A percentile compares a stretch with the other conserved stretches of the same genome.
Conservation (phyloP, 2,888 invertebrate genomes). For the Epiblema foenella region DNA sequence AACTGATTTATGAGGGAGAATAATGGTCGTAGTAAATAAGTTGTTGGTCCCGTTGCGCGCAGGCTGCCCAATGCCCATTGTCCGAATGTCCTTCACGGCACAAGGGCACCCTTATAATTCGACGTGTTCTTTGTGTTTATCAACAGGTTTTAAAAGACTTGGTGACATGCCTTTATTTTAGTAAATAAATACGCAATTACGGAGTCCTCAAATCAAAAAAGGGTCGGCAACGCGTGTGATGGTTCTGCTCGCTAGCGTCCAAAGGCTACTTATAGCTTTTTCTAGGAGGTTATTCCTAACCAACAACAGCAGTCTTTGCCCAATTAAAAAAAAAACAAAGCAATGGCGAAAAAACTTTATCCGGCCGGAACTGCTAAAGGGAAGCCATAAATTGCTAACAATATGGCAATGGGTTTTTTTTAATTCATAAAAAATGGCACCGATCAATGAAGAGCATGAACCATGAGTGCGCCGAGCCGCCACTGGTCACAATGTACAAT, state of each 20-base stretch:
- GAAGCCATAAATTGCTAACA: slow-evolving; percentile 77
- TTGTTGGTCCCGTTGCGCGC: slow-evolving; percentile 65
- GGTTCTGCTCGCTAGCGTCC: no score
- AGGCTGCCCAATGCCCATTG: slow-evolving; percentile 62
- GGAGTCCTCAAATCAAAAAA: no score
- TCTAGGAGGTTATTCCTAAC: no score
- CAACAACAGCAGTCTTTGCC: not conserved
- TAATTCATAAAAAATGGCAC: slow-evolving; percentile 62
- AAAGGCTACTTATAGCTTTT: no score
- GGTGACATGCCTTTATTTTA: slow-evolving; percentile 1
- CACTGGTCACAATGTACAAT: slow-evolving; percentile 78
- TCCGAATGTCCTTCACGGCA: slow-evolving; percentile 62
- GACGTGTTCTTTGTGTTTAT: slow-evolving; percentile 10
- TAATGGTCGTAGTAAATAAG: slow-evolving; percentile 61
- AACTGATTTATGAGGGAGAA: slow-evolving; percentile 65
- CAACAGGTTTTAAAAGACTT: slow-evolving; percentile 19
- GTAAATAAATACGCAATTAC: not conserved
- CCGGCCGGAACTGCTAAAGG: slow-evolving; percentile 69
- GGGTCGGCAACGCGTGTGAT: no score
- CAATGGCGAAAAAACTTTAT: slow-evolving; percentile 28
- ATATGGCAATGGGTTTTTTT: slow-evolving; percentile 66
- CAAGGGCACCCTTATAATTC: slow-evolving; percentile 28
- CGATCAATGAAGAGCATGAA: slow-evolving; percentile 73
- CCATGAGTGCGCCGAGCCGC: slow-evolving; percentile 65
- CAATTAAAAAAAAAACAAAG: slow-evolving; percentile 18